Conservation (phyloP, 1,140 invertebrate species). For the Lordiphosa collinella region DNA sequence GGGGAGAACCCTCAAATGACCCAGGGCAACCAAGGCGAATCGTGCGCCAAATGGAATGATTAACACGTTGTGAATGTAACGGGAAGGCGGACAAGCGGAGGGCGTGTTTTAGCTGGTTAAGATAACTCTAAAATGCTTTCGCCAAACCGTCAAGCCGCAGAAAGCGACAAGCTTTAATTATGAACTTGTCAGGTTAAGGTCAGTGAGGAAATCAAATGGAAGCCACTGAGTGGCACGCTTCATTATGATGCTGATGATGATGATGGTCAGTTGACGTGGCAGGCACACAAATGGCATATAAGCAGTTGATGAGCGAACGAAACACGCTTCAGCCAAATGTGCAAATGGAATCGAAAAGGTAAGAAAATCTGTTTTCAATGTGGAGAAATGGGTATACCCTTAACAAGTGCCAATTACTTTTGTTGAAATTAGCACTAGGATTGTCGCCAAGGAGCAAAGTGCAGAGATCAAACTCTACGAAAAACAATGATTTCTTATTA, state of each 20-base stretch:
- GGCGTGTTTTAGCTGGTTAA: conserved; percentile 24
- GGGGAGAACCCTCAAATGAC: conserved; percentile 47
- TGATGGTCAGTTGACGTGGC: conserved; percentile 43
- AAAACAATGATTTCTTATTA: too few relatives aligned
- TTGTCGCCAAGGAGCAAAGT: too few relatives aligned
- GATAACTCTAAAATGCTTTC: conserved; percentile 40
- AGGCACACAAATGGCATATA: conserved; percentile 59
- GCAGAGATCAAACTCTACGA: too few relatives aligned
- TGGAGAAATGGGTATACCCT: background rate
- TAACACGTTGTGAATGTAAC: conserved; percentile 46
- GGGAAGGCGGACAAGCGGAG: background rate
- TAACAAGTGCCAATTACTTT: too few relatives aligned
- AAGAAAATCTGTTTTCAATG: background rate
- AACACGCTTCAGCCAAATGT: conserved; percentile 13
- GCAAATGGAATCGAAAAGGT: conserved; percentile 5
- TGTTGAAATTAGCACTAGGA: too few relatives aligned
- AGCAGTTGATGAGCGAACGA: conserved; percentile 15
- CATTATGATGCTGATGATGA: conserved; percentile 8
- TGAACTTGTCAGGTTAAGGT: conserved; percentile 20
- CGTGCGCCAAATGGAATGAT: conserved; percentile 63
- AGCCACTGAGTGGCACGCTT: conserved; percentile 45
- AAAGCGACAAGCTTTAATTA: conserved; percentile 48
- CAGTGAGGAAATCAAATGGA: conserved; percentile 30
- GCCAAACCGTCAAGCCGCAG: conserved; percentile 16
- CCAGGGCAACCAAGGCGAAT: conserved; percentile 48